Evolutionary conservation across 2,797 vertebrate genomes (phyloP).

Genomic region (Enoplosus armatus): DNA sequence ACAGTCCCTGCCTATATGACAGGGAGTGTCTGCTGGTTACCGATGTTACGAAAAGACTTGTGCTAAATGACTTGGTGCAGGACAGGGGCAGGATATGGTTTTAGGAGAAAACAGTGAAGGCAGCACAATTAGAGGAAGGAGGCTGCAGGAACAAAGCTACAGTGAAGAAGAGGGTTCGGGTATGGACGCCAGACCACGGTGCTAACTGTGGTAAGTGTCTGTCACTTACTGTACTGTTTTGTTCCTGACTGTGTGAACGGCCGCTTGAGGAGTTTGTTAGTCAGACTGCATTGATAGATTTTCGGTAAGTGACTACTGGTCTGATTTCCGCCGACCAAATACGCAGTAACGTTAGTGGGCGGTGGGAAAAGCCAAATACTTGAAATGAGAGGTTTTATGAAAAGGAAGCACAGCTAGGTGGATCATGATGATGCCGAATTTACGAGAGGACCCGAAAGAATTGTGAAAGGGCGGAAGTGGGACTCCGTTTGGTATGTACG

Average conservation of each 20-base stretch:
- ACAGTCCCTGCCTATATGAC: not conserved
- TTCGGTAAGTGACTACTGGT: not conserved
- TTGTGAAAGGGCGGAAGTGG: rapidly evolving
- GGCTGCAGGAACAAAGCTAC: slow-evolving; percentile 1
- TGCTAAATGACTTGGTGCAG: not conserved
- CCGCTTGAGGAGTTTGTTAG: no score
- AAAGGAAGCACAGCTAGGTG: not conserved
- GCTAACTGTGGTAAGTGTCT: not conserved
- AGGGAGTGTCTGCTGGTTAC: not conserved
- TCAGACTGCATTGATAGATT: not conserved
- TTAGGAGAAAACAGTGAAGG: slow-evolving; percentile 13
- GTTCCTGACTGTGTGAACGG: rapidly evolving
- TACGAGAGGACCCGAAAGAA: not conserved
- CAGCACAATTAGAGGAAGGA: slow-evolving; percentile 24
- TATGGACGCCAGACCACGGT: no score
- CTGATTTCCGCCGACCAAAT: not conserved
- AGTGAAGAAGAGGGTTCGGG: not conserved
- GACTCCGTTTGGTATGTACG: rapidly evolving
- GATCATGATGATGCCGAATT: not conserved
- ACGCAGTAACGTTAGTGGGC: not conserved
- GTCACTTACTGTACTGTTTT: not conserved
- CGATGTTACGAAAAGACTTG: no score
- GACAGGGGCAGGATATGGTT: no score
- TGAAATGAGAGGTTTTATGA: not conserved
- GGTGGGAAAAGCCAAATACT: not conserved